A percentile compares a stretch with the other conserved stretches of the same genome.
phyloP scores from a whole-genome alignment of 2,888 invertebrate species.

The Mesopsocus fuscifrons region DNA sequence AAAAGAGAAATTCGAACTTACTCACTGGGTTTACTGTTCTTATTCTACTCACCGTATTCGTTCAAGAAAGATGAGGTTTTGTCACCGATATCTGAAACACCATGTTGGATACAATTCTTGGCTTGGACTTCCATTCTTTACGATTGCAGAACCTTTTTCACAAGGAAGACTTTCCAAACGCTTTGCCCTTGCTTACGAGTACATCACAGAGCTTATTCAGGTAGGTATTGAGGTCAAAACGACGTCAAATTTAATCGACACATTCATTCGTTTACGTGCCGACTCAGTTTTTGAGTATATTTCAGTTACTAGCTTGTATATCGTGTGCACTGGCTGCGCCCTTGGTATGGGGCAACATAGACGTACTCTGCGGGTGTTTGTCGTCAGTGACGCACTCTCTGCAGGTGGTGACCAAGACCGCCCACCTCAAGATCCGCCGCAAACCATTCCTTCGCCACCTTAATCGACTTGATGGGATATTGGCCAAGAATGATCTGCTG shows the following conservation, averaged over 20 bases:
- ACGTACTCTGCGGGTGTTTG: conserved; percentile 4
- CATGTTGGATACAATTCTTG: neutral
- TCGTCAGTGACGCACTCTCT: conserved; percentile 2
- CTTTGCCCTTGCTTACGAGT: neutral
- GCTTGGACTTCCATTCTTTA: neutral
- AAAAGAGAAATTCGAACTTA: too few species aligned
- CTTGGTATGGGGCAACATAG: neutral
- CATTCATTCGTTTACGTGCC: neutral
- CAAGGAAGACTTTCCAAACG: neutral
- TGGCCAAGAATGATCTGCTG: neutral
- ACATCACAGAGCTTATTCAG: neutral
- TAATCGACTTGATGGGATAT: neutral
- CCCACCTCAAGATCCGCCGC: neutral
- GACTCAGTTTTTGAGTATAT: neutral
- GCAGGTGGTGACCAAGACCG: neutral
- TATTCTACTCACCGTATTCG: too few species aligned
- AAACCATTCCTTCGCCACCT: conserved; percentile 1
- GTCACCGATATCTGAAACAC: too few species aligned
- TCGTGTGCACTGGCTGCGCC: neutral
- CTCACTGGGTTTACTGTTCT: too few species aligned
- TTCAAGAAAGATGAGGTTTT: too few species aligned
- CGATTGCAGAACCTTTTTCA: neutral
- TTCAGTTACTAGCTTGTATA: neutral
- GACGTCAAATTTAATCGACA: neutral
- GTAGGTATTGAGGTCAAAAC: neutral